Evolutionary conservation across 2,797 vertebrate species (phyloP).

Genomic region (Aldrovandia affinis): DNA sequence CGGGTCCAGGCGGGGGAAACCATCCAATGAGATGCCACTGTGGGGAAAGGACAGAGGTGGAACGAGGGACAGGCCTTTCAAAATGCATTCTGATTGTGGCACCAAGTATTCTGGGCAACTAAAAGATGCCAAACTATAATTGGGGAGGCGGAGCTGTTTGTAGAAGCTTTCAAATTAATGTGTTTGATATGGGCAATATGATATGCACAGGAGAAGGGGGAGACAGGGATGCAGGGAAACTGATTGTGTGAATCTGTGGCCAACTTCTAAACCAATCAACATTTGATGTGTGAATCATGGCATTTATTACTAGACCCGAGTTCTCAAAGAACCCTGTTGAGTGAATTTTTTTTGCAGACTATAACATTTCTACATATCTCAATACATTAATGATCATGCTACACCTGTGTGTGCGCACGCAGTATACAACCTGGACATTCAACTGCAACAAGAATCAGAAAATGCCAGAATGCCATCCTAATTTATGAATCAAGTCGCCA

Average conservation of each 20-base stretch:
- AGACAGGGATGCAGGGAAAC: background rate
- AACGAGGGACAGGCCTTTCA: too few species aligned
- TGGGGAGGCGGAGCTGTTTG: background rate
- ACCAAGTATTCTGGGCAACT: background rate
- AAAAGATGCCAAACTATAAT: background rate
- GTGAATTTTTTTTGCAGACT: background rate
- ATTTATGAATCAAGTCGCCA: background rate
- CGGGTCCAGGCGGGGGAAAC: constrained; percentile 87
- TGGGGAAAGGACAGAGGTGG: constrained; percentile 23
- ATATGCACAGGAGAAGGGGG: background rate
- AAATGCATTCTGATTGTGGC: background rate
- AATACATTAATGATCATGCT: background rate
- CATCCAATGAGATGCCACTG: constrained; percentile 75
- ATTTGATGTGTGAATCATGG: background rate
- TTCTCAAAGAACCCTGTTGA: background rate
- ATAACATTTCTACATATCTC: background rate
- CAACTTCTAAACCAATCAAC: background rate
- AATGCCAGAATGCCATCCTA: background rate
- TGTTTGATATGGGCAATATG: too few species aligned
- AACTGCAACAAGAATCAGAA: background rate
- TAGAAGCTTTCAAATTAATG: constrained; percentile 5
- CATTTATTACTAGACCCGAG: background rate
- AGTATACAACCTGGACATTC: background rate
- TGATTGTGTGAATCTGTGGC: background rate
- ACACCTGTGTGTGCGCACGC: background rate